Conservation (phyloP, 2,888 invertebrate species). For the Cepaea hortensis region DNA sequence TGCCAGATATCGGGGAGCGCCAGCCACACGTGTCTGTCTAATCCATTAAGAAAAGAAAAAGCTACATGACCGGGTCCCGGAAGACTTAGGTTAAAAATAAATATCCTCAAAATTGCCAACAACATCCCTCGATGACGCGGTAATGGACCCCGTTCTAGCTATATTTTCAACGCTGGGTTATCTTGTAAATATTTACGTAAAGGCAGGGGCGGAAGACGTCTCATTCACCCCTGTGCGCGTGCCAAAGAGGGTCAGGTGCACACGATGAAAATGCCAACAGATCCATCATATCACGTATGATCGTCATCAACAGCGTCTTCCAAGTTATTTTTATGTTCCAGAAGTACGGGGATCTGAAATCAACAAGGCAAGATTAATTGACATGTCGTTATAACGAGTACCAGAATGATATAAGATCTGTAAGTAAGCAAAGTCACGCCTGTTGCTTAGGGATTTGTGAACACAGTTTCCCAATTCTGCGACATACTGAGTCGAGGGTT, state of each 20-base stretch:
- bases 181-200: conserved; percentile 34
- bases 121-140: neutral
- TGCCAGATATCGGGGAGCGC: neutral
- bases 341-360: no score
- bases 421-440: no score
- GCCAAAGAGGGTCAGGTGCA: neutral
- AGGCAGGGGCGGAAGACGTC: neutral
- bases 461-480: no score
- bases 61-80: neutral
- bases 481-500: no score
- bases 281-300: conserved; percentile 7
- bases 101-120: neutral
- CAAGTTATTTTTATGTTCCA: no score
- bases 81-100: neutral
- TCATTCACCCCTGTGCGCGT: neutral
- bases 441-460: no score
- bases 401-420: no score
- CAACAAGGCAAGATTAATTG: no score
- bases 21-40: neutral
- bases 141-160: conserved; percentile 18
- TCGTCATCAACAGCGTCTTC: conserved; percentile 2
- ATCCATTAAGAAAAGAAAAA: neutral
- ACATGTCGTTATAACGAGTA: no score
- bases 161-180: neutral
- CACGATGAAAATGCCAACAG: conserved; percentile 33